Conservation (phyloP, 2,113 vertebrate genomes). For the Triplophysa tibetana region DNA sequence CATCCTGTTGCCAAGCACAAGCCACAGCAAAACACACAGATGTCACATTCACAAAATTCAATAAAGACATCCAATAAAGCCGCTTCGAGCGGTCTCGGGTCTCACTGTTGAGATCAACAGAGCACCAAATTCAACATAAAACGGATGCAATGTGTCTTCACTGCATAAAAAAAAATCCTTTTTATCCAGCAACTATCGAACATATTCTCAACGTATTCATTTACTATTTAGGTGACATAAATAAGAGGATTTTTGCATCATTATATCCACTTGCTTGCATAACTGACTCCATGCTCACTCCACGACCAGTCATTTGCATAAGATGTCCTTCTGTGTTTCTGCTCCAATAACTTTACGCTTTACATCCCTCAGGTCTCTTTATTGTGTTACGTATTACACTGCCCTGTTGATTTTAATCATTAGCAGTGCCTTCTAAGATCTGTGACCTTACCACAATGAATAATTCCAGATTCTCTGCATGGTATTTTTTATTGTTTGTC, state of each 20-base stretch:
- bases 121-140: neutral
- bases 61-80: slow-evolving; percentile 54
- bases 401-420: neutral
- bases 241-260: neutral
- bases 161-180: too few species aligned
- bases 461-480: neutral
- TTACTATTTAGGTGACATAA: neutral
- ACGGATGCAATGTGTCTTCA: too few species aligned
- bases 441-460: neutral
- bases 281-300: neutral
- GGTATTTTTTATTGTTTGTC: neutral
- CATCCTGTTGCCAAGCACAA: slow-evolving; percentile 20
- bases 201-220: too few species aligned
- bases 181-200: too few species aligned
- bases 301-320: slow-evolving; percentile 22
- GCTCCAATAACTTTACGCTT: neutral
- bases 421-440: neutral
- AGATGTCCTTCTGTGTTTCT: neutral
- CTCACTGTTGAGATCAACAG: too few species aligned
- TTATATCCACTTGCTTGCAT: slow-evolving; percentile 7
- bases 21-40: slow-evolving; percentile 53
- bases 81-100: slow-evolving; percentile 1
- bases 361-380: neutral
- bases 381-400: slow-evolving; percentile 1
- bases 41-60: slow-evolving; percentile 68